Percentiles rank a stretch among this genome's conserved stretches.
These are phyloP conservation scores for Chloropsis hardwickii DNA, from an alignment of 2,113 vertebrate species.

Conservation along the genomic window DNA sequence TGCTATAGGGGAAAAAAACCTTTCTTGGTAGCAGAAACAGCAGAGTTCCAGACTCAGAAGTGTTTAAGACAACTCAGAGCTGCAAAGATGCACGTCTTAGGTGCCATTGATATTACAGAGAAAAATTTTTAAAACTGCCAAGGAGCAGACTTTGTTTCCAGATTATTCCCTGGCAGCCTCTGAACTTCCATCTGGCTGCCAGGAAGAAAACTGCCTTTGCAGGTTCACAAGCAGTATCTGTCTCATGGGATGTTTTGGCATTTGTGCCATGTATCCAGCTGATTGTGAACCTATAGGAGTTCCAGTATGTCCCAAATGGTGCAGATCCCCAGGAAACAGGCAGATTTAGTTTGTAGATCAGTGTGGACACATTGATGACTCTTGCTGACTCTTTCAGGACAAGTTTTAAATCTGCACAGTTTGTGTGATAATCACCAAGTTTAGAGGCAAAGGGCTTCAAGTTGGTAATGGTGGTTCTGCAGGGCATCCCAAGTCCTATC, in stretches of 20 bases:
- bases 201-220: neutral
- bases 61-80: neutral
- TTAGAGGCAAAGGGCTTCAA: neutral
- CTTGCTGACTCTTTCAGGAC: neutral
- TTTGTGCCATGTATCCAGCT: fast-evolving
- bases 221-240: neutral
- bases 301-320: neutral
- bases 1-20: fast-evolving
- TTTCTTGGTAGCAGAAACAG: neutral
- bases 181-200: neutral
- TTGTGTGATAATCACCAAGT: neutral
- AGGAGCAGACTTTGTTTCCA: neutral
- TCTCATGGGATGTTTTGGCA: neutral
- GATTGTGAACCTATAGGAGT: neutral
- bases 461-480: neutral
- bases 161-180: neutral
- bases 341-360: neutral
- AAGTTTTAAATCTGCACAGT: neutral
- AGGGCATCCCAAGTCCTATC: neutral
- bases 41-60: neutral
- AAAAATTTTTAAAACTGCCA: neutral
- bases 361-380: neutral
- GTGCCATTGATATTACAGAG: neutral
- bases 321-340: neutral
- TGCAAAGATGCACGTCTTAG: neutral